phyloP scores from a whole-genome alignment of 2,797 vertebrate genomes.

The Sebastes umbrosus region DNA sequence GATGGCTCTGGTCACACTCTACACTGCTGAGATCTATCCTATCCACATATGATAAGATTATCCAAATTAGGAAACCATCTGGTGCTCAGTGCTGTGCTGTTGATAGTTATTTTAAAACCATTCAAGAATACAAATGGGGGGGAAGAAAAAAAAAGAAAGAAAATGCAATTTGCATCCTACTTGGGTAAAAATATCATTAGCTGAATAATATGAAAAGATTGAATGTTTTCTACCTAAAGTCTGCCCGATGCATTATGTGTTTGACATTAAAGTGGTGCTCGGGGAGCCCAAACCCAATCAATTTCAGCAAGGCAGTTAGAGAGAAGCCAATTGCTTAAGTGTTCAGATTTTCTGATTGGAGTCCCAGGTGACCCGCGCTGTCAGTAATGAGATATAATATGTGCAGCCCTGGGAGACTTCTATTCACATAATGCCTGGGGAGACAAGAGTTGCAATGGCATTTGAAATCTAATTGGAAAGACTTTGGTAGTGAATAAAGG shows the following conservation, averaged over 20 bases:
- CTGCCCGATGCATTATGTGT: conserved; percentile 71
- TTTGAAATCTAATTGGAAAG: conserved; percentile 81
- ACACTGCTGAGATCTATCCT: conserved; percentile 31
- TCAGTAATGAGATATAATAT: conserved; percentile 83
- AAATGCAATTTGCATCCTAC: conserved; percentile 18
- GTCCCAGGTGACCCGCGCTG: conserved; percentile 75
- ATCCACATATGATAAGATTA: conserved; percentile 54
- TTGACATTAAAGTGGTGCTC: conserved; percentile 79
- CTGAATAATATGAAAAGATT: conserved; percentile 40
- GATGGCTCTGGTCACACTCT: conserved; percentile 39
- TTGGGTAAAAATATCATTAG: conserved; percentile 54
- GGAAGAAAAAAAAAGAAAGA: neutral
- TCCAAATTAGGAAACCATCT: conserved; percentile 57
- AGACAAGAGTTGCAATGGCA: conserved; percentile 66
- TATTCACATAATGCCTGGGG: conserved; percentile 75
- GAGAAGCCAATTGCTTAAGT: conserved; percentile 77
- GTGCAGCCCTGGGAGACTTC: conserved; percentile 69
- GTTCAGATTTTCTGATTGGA: conserved; percentile 75
- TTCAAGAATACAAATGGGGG: conserved; percentile 23
- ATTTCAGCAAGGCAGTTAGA: conserved; percentile 59
- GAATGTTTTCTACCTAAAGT: conserved; percentile 65
- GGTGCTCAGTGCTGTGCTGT: conserved; percentile 10
- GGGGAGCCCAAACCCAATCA: conserved; percentile 76
- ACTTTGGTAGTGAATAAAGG: conserved; percentile 65
- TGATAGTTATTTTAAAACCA: conserved; percentile 23